Conservation (phyloP, 2,797 vertebrate species). For the Falco rusticolus region DNA sequence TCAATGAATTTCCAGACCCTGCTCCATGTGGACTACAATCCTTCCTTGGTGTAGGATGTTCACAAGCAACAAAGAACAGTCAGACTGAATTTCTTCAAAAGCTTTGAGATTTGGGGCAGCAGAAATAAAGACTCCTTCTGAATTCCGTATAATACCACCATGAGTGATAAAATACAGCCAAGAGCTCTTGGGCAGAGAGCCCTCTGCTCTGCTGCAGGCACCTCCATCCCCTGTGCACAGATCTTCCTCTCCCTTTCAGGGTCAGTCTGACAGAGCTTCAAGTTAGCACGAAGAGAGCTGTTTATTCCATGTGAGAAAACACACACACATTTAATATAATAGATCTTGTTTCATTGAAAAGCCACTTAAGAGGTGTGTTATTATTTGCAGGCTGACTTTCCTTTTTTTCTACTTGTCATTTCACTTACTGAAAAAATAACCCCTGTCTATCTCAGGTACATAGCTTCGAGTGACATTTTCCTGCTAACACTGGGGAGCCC, state of each 20-base stretch:
- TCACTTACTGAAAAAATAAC: background rate
- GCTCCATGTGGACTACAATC: background rate
- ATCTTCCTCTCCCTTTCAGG: background rate
- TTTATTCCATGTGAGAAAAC: background rate
- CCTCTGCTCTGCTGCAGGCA: background rate
- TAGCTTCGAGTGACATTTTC: background rate
- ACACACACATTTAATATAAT: background rate
- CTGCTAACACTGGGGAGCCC: background rate
- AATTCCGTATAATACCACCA: background rate
- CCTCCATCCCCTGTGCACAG: accelerated
- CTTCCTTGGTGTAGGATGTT: background rate
- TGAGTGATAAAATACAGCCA: background rate
- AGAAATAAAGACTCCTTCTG: background rate
- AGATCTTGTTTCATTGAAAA: background rate
- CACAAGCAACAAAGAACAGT: background rate
- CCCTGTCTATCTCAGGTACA: background rate
- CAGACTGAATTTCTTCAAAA: accelerated
- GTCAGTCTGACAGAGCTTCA: background rate
- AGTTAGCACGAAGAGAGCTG: background rate
- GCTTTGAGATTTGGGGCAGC: background rate
- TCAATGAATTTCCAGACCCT: background rate
- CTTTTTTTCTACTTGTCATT: background rate
- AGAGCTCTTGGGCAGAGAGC: background rate
- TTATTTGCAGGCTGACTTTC: background rate
- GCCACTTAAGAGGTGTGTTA: background rate